Conservation (phyloP, 2,888 invertebrate species). For the Xestia ashworthii region DNA sequence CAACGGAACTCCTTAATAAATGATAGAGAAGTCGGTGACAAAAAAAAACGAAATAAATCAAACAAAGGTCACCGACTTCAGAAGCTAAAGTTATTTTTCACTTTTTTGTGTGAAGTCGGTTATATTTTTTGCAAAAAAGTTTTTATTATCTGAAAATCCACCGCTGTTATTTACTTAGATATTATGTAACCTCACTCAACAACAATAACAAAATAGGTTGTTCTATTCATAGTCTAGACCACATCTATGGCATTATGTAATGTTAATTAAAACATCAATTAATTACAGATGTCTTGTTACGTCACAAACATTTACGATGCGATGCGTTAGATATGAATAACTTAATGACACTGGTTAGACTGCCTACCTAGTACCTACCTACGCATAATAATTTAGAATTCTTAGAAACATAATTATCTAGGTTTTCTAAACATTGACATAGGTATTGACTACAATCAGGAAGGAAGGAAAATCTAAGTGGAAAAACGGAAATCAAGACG, state of each 20-base stretch:
- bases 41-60: no score
- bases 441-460: background rate
- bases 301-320: constrained; percentile 1
- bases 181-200: background rate
- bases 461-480: constrained; percentile 16
- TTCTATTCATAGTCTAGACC: constrained; percentile 5
- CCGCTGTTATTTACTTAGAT: background rate
- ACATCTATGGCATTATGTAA: constrained; percentile 1
- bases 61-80: no score
- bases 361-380: constrained; percentile 16
- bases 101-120: no score
- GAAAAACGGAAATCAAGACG: background rate
- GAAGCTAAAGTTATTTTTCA: no score
- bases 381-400: constrained; percentile 14
- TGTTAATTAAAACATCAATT: constrained; percentile 35
- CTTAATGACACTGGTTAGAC: constrained; percentile 2
- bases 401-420: constrained; percentile 1
- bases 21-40: no score
- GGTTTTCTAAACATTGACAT: background rate
- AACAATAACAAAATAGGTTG: background rate
- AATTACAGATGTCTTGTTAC: constrained; percentile 37
- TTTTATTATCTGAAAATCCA: background rate
- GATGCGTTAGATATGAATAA: constrained; percentile 13
- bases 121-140: no score
- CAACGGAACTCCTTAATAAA: no score